Percentiles rank a stretch among this genome's conserved stretches.
Conservation (phyloP, 2,888 invertebrate species). For the Erebia ligea region DNA sequence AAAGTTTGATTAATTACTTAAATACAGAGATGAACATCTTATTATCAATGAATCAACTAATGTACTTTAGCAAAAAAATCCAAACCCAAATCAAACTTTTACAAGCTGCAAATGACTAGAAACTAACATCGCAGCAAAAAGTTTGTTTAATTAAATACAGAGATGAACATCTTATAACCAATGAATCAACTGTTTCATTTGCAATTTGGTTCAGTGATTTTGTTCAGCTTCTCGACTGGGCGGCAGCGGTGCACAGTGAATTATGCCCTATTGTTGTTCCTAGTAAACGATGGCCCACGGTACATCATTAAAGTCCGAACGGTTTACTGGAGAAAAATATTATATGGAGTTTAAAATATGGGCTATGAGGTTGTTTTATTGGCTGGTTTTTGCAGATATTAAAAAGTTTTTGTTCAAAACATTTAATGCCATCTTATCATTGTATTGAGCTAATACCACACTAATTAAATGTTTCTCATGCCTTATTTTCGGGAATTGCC, state of each 20-base stretch:
- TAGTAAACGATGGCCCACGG: constrained; percentile 45
- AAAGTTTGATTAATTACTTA: constrained; percentile 26
- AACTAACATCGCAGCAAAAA: constrained; percentile 8
- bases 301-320: constrained; percentile 43
- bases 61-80: no score
- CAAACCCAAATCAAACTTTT: neutral
- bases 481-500: no score
- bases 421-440: neutral
- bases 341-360: constrained; percentile 24
- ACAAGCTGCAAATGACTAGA: constrained; percentile 8
- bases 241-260: constrained; percentile 55
- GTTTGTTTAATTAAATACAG: constrained; percentile 31
- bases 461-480: no score
- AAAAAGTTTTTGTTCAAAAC: constrained; percentile 1
- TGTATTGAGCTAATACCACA: neutral
- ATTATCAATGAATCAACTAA: constrained; percentile 35
- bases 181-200: constrained; percentile 56
- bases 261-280: constrained; percentile 68
- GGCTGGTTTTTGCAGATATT: neutral
- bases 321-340: constrained; percentile 34
- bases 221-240: constrained; percentile 59
- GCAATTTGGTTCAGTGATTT: constrained; percentile 73
- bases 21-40: constrained; percentile 38
- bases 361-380: constrained; percentile 19
- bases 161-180: constrained; percentile 38